Base-by-base conservation (phyloP, 1,140 invertebrate species). In the Hestina assimilis region DNA sequence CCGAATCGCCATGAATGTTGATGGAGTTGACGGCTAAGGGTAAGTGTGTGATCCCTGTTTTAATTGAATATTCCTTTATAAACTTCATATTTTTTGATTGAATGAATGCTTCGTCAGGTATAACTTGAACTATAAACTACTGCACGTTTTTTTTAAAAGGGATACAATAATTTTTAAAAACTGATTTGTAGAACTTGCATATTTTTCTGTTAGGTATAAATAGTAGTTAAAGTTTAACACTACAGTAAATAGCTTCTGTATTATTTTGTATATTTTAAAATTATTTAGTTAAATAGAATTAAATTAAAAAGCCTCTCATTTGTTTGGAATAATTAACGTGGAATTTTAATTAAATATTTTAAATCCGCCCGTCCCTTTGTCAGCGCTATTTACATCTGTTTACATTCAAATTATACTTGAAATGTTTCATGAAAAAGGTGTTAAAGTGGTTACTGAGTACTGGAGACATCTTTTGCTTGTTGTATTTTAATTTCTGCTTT, bases 11-110 rank as follows among this genome's bases (percentile, higher is more conserved):
- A 67, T 68, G 53, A 71, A 65, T 69, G 57, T 70, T 77, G 68
- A 70, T 63, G 53, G 53, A 65, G 61, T 70, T 75, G 66, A 71
- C 71, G 54, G 63, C 66, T 69, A 59, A 63, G 50, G 77, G 77
- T 80, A 74, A 80, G 77, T 78, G 69, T 43, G 58, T 28, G 46
- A 48, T 57, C 48, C 50, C 58, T 57, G 42, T 55, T 52, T 47
- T 60, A 45, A 63, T 63, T 55, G 43, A 59, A 46, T 58, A 56
- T 62, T 64, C 31, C 4, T 59, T 40, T 12, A 17, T 12, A 35
- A 26, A 54, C 7, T 4, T 11, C 14, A 1, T 5, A 33, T 15
- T 6, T 33, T 33, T 33, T 15, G 5, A 15, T 14, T 15, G 7
- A 33, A n/a, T n/a, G n/a, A n/a, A n/a, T n/a, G n/a, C n/a, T n/a